phyloP scores from a whole-genome alignment of 2,888 invertebrate species.

The Melipona bicolor region DNA sequence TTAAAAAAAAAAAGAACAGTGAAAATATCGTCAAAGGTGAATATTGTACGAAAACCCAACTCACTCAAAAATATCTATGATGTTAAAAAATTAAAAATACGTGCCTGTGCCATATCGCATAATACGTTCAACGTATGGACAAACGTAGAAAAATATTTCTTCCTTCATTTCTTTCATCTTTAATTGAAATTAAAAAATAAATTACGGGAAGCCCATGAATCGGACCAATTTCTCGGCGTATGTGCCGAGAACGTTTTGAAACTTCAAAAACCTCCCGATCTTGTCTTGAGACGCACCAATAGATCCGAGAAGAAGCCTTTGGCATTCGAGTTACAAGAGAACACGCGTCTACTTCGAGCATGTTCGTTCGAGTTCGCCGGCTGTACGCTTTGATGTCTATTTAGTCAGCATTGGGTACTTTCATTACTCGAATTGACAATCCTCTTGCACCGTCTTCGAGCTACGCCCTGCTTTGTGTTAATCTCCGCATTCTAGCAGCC shows the following conservation, averaged over 20 bases:
- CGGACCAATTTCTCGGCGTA: background rate
- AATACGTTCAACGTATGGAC: no score
- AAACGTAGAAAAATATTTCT: no score
- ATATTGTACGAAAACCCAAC: background rate
- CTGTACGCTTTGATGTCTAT: slow-evolving; percentile 48
- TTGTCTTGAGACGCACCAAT: slow-evolving; percentile 47
- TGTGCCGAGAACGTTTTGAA: background rate
- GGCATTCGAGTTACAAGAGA: slow-evolving; percentile 40
- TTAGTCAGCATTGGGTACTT: slow-evolving; percentile 52
- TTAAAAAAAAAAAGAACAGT: no score
- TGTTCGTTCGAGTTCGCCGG: slow-evolving; percentile 14
- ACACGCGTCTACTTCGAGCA: background rate
- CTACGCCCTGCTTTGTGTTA: slow-evolving; percentile 29
- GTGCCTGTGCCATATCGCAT: no score
- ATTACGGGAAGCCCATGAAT: background rate
- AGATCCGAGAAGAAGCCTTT: slow-evolving; percentile 34
- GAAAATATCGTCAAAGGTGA: no score
- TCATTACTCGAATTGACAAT: slow-evolving; percentile 54
- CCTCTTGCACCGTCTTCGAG: slow-evolving; percentile 10
- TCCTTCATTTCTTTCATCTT: no score
- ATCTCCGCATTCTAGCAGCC: slow-evolving; percentile 12
- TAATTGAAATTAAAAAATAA: slow-evolving; percentile 3
- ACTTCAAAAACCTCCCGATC: background rate
- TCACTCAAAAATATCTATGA: background rate
- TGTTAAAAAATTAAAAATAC: no score